Evolutionary conservation across 2,113 vertebrate species (phyloP).

Genomic region (Labeo catla): DNA sequence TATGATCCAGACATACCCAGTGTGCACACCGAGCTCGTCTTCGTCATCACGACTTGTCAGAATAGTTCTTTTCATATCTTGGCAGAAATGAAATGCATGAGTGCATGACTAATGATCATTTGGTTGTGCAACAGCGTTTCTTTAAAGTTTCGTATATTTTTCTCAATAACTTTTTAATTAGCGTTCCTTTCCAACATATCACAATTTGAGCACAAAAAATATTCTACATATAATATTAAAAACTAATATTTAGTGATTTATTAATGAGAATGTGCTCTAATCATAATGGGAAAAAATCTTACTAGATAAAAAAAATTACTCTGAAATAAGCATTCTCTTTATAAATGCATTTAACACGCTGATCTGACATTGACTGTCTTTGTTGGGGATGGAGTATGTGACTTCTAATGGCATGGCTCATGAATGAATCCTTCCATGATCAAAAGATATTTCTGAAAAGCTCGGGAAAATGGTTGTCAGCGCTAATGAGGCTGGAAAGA

Average conservation of each 20-base stretch:
- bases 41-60: neutral
- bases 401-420: constrained; percentile 23
- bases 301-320: neutral
- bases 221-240: neutral
- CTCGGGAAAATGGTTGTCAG: neutral
- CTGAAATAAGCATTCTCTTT: neutral
- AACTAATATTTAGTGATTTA: neutral
- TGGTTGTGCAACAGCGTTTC: neutral
- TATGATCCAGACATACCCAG: constrained; percentile 37
- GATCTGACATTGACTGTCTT: constrained; percentile 5
- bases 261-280: neutral
- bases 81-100: neutral
- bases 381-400: neutral
- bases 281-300: neutral
- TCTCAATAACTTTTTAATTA: neutral
- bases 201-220: neutral
- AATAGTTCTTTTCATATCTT: constrained; percentile 8
- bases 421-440: constrained; percentile 31
- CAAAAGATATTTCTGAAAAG: constrained; percentile 28
- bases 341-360: neutral
- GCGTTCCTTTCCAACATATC: neutral
- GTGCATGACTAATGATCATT: constrained; percentile 19
- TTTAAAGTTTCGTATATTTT: neutral
- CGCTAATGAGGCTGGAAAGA: constrained; percentile 28
- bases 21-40: neutral